phyloP scores from a whole-genome alignment of 1,140 invertebrate genomes.

The Apis laboriosa region DNA sequence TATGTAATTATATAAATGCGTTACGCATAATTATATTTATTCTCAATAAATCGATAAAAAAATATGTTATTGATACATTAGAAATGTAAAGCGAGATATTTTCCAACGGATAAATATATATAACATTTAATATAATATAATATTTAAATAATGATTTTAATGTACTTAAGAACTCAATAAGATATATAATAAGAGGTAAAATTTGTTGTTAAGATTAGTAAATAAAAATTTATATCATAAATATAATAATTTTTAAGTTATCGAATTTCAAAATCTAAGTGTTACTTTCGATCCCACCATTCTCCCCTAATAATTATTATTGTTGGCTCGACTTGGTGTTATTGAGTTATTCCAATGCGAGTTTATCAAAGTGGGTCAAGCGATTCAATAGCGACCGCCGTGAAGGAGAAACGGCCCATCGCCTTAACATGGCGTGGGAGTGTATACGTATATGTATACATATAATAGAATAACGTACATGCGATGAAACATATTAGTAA shows the following conservation, averaged over 20 bases:
- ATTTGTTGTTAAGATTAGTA: background rate
- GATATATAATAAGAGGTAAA: too few relatives aligned
- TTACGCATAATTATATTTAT: conserved; percentile 30
- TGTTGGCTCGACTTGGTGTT: conserved; percentile 72
- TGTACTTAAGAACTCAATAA: background rate
- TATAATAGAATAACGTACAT: conserved; percentile 27
- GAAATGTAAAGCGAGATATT: conserved; percentile 27
- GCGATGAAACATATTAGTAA: background rate
- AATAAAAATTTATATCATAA: background rate
- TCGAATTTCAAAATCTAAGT: too few relatives aligned
- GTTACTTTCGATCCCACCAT: too few relatives aligned
- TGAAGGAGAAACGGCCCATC: conserved; percentile 65
- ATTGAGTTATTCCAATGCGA: conserved; percentile 80
- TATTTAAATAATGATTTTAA: background rate
- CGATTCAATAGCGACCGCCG: conserved; percentile 79
- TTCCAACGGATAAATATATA: background rate
- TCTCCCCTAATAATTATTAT: conserved; percentile 75
- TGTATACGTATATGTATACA: conserved; percentile 24
- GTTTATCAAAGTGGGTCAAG: conserved; percentile 81
- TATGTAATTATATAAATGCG: conserved; percentile 38
- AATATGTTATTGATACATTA: conserved; percentile 23
- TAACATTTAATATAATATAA: background rate
- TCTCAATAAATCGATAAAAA: conserved; percentile 42
- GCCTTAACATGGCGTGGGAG: conserved; percentile 70
- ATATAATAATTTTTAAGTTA: too few relatives aligned